These are phyloP conservation scores for Meloe dianella DNA, from an alignment of 2,888 invertebrate species.

Conservation along the genomic window DNA sequence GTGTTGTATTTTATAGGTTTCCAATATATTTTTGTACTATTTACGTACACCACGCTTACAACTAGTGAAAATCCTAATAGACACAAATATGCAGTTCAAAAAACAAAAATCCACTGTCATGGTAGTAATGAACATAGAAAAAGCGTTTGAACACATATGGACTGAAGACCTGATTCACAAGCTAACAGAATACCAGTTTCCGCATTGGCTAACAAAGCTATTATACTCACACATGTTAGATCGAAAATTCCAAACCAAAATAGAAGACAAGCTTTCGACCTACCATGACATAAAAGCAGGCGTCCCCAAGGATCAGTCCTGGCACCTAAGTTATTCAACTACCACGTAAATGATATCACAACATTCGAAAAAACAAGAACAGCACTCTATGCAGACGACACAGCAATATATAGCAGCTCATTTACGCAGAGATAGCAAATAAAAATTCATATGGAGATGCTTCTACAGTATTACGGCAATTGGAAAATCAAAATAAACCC, in stretches of 20 bases:
- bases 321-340: neutral
- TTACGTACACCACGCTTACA: no score
- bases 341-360: neutral
- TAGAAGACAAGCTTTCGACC: neutral
- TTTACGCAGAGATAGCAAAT: neutral
- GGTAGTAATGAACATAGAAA: no score
- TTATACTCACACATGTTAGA: neutral
- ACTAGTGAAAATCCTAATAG: neutral
- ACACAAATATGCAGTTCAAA: neutral
- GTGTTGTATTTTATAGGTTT: no score
- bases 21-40: no score
- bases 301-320: no score
- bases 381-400: neutral
- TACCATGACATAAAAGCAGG: neutral
- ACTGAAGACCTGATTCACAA: neutral
- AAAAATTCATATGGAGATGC: neutral
- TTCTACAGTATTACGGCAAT: neutral
- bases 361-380: neutral
- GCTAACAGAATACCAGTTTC: neutral
- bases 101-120: no score
- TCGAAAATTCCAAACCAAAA: neutral
- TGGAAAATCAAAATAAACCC: neutral
- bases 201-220: neutral
- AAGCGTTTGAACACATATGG: neutral
- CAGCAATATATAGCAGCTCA: neutral